Conservation (phyloP, 2,888 invertebrate genomes). For the Camptogramma bilineatum region DNA sequence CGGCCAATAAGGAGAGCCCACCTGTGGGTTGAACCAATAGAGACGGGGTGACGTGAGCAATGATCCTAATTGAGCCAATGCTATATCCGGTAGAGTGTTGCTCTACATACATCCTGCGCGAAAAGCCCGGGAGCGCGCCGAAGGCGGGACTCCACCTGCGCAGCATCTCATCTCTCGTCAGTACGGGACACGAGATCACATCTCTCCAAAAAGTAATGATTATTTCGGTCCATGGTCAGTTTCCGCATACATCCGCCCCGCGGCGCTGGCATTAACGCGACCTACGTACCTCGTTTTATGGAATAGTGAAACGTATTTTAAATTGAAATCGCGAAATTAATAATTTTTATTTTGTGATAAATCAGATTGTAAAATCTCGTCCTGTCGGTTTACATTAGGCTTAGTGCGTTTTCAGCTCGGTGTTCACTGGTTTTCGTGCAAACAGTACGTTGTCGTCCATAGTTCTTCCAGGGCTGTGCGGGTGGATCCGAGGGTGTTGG, state of each 20-base stretch:
- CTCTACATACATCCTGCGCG: constrained; percentile 73
- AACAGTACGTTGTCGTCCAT: constrained; percentile 56
- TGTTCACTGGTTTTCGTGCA: constrained; percentile 12
- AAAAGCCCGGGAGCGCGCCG: constrained; percentile 78
- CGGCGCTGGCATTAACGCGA: constrained; percentile 69
- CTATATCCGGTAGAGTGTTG: constrained; percentile 68
- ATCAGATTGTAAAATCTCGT: constrained; percentile 31
- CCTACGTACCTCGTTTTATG: constrained; percentile 70
- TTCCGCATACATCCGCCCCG: constrained; percentile 76
- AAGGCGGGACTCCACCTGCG: constrained; percentile 71
- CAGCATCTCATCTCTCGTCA: constrained; percentile 72
- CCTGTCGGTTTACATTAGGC: constrained; percentile 27
- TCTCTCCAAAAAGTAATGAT: constrained; percentile 85
- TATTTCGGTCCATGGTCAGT: constrained; percentile 83
- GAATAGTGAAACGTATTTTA: constrained; percentile 75
- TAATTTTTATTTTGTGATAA: constrained; percentile 46
- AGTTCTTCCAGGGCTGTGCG: constrained; percentile 59
- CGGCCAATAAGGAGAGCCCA: constrained; percentile 58
- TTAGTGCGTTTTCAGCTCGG: constrained; percentile 10
- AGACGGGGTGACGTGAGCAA: constrained; percentile 56
- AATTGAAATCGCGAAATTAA: constrained; percentile 67
- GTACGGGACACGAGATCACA: constrained; percentile 73
- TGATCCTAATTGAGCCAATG: constrained; percentile 73
- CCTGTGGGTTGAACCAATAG: constrained; percentile 61
- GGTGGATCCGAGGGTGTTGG: constrained; percentile 45